Conservation (phyloP, 2,113 vertebrate genomes). For the Lycaon pictus region DNA sequence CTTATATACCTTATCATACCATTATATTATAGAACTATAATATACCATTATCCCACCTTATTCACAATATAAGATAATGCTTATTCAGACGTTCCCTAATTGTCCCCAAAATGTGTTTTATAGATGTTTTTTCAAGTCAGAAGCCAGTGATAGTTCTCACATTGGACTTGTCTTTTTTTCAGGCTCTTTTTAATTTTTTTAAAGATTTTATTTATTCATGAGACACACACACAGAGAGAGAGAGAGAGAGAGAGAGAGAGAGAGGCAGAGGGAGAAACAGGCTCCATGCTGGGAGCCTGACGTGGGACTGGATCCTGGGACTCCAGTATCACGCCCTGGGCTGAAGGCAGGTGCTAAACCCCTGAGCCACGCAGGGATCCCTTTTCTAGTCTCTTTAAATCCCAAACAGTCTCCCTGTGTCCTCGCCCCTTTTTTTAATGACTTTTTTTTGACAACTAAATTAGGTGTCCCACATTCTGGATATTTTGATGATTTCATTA, state of each 20-base stretch:
- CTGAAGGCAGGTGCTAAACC: no score
- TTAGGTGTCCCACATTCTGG: background rate
- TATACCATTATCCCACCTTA: background rate
- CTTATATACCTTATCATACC: background rate
- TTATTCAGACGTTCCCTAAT: background rate
- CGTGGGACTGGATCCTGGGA: no score
- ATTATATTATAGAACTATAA: background rate
- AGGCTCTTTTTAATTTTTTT: no score
- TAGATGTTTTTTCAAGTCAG: background rate
- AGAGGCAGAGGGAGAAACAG: no score
- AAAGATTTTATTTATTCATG: no score
- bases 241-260: no score
- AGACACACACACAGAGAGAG: no score
- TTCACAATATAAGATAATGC: background rate
- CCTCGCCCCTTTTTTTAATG: background rate
- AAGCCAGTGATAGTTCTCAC: background rate
- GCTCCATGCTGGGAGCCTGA: no score
- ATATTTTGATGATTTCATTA: slow-evolving; percentile 1
- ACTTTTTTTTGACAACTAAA: background rate
- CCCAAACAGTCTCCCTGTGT: no score
- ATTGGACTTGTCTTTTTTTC: background rate
- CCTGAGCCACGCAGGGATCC: no score
- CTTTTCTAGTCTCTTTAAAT: no score
- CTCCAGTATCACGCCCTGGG: no score
- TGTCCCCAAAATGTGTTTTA: background rate